These are phyloP conservation scores for Papilio demoleus DNA, from an alignment of 2,888 invertebrate species.

Conservation along the genomic window DNA sequence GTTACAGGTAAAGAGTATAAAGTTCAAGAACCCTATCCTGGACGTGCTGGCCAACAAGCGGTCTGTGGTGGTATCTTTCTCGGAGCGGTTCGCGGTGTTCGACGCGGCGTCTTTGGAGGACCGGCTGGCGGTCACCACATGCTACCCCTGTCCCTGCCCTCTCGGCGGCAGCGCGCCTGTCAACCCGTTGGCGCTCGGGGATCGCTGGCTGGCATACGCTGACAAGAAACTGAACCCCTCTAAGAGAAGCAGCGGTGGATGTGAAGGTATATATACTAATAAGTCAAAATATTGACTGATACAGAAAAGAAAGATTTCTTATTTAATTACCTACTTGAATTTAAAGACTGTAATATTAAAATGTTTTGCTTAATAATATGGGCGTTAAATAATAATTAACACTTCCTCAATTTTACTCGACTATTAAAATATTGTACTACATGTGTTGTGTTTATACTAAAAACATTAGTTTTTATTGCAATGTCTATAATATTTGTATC, in stretches of 20 bases:
- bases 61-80: constrained; percentile 93
- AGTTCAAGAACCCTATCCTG: constrained; percentile 95
- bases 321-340: too few relatives aligned
- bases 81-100: constrained; percentile 95
- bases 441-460: not conserved
- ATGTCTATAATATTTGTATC: not conserved
- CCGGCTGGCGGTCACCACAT: constrained; percentile 93
- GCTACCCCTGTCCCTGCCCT: constrained; percentile 93
- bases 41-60: constrained; percentile 95
- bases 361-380: too few relatives aligned
- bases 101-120: constrained; percentile 95
- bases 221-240: constrained; percentile 92
- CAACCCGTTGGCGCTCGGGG: constrained; percentile 94
- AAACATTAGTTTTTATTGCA: not conserved
- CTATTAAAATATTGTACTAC: not conserved
- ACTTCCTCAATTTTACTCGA: not conserved
- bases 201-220: constrained; percentile 93
- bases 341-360: too few relatives aligned
- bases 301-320: too few relatives aligned
- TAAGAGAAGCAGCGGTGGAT: constrained; percentile 92
- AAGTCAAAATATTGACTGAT: too few relatives aligned
- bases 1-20: constrained; percentile 91
- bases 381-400: not conserved
- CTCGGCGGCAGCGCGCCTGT: constrained; percentile 71
- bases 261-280: constrained; percentile 82